Evolutionary conservation across 2,888 invertebrate genomes (phyloP).

Genomic region (Drosophila austrosaltans): DNA sequence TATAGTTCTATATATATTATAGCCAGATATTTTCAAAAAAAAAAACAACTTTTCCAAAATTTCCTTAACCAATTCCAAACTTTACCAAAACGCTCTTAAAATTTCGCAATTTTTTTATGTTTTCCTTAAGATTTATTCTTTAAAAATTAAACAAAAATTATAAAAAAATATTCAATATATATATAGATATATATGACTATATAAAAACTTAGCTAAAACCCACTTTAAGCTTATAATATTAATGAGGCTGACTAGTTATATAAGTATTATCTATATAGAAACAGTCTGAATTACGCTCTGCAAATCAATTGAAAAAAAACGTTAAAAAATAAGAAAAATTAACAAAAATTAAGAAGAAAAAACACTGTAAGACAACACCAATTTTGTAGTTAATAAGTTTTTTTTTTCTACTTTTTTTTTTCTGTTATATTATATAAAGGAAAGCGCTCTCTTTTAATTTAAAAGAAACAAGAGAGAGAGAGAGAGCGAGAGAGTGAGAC

Average conservation of each 20-base stretch:
- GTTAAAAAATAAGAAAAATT: not conserved
- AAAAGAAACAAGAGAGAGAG: not conserved
- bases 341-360: not conserved
- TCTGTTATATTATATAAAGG: not conserved
- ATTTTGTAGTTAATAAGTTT: conserved; percentile 44
- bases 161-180: too few species aligned
- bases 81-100: conserved; percentile 74
- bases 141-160: conserved; percentile 11
- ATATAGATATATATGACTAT: conserved; percentile 27
- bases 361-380: conserved; percentile 35
- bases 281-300: conserved; percentile 14
- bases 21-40: conserved; percentile 20
- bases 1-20: conserved; percentile 35
- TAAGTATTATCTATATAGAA: conserved; percentile 47
- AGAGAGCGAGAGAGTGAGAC: conserved; percentile 20
- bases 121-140: conserved; percentile 53
- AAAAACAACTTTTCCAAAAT: conserved; percentile 18
- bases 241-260: conserved; percentile 74
- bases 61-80: conserved; percentile 38
- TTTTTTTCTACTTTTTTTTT: conserved; percentile 24
- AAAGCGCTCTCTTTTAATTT: not conserved
- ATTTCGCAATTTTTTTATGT: conserved; percentile 26
- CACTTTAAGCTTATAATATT: conserved; percentile 71
- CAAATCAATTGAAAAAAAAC: conserved; percentile 6
- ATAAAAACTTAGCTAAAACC: conserved; percentile 38